A percentile compares a stretch with the other conserved stretches of the same genome.
Evolutionary conservation across 53 echinoderm and acorn worm genomes (phyloP).

Genomic region (Pentamera pediparva): DNA sequence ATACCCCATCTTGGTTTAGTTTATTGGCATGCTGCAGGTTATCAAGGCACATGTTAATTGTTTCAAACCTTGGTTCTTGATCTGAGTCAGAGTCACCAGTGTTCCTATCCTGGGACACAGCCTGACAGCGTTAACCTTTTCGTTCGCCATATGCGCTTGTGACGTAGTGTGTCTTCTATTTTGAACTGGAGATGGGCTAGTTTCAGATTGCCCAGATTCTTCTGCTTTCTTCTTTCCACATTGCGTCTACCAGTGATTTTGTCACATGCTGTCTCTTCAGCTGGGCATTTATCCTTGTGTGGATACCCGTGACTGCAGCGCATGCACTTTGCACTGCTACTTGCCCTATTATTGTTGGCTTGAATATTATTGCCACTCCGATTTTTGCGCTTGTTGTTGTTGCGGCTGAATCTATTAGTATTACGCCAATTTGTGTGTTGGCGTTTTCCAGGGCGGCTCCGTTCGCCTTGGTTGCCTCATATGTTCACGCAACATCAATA

Average conservation of each 20-base stretch:
- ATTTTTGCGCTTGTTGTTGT: not conserved
- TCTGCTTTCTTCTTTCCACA: not conserved
- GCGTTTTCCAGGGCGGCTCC: conserved; percentile 36
- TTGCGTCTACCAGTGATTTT: conserved; percentile 15
- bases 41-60: not conserved
- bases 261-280: conserved; percentile 23
- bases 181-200: not conserved
- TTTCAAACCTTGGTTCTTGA: not conserved
- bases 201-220: not conserved
- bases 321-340: not conserved
- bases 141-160: not conserved
- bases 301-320: conserved; percentile 15
- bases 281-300: not conserved
- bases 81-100: no score
- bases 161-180: not conserved
- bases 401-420: not conserved
- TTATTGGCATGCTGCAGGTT: not conserved
- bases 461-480: conserved; percentile 47
- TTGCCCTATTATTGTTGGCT: not conserved
- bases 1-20: conserved; percentile 37
- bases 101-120: not conserved
- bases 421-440: no score
- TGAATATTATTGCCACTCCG: no score
- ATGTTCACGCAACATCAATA: conserved; percentile 39
- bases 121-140: not conserved